Evolutionary conservation across 2,113 vertebrate genomes (phyloP).

Genomic region (Indri indri): DNA sequence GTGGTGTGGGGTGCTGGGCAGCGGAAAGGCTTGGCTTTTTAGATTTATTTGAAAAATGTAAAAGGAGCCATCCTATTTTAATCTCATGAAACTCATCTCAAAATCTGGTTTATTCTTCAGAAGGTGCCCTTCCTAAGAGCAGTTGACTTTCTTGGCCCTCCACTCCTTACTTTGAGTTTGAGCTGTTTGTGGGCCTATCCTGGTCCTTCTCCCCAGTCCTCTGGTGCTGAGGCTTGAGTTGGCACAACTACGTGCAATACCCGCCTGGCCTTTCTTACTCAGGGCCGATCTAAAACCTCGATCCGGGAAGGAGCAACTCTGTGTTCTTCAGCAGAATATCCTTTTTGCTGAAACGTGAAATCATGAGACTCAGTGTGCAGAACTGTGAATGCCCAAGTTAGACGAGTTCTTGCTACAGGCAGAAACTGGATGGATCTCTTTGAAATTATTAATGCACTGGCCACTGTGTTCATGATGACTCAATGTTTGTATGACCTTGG

Average conservation of each 20-base stretch:
- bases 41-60: not conserved
- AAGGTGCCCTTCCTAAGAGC: fast-evolving
- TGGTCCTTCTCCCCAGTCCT: not conserved
- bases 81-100: not conserved
- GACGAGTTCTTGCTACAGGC: not conserved
- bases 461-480: not conserved
- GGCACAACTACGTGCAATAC: not conserved
- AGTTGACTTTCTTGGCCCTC: too few species aligned
- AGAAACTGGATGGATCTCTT: not conserved
- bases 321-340: not conserved
- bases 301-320: not conserved
- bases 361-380: not conserved
- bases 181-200: not conserved
- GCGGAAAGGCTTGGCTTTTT: not conserved
- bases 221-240: not conserved
- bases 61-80: not conserved
- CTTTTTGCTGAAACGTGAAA: not conserved
- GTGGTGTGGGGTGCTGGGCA: not conserved
- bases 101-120: fast-evolving
- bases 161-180: not conserved
- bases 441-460: not conserved
- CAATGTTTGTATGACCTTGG: constrained; percentile 25
- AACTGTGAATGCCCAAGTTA: not conserved
- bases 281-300: not conserved
- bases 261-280: not conserved